Evolutionary conservation across 2,113 vertebrate species (phyloP).

Genomic region (pig (Sus scrofa)): DNA sequence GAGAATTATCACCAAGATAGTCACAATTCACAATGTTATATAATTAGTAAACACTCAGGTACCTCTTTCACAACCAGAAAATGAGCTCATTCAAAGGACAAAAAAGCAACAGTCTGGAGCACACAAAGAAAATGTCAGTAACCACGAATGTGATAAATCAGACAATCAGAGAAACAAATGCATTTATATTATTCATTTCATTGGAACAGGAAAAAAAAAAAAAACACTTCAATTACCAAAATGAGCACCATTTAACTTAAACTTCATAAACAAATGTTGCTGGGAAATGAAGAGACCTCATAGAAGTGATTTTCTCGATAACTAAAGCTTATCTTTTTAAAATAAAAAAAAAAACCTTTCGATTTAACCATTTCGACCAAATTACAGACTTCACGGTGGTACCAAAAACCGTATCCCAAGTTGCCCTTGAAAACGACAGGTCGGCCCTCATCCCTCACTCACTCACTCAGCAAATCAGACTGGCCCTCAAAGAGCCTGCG

Average conservation of each 20-base stretch:
- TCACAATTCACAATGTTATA: not conserved
- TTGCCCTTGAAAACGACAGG: not conserved
- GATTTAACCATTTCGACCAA: slow-evolving; percentile 42
- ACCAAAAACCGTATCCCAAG: too few species aligned
- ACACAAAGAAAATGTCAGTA: slow-evolving; percentile 40
- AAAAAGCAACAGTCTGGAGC: not conserved
- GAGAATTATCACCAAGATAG: not conserved
- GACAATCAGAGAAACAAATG: slow-evolving; percentile 43
- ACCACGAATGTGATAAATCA: not conserved
- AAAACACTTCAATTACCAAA: slow-evolving; percentile 2
- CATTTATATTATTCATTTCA: not conserved
- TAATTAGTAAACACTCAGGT: slow-evolving; percentile 5
- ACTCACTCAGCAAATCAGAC: not conserved
- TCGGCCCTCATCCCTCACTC: not conserved
- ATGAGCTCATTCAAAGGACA: slow-evolving; percentile 27
- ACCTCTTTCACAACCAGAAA: slow-evolving; percentile 2
- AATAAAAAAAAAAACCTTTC: not conserved
- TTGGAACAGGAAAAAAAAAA: not conserved
- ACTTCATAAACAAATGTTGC: not conserved
- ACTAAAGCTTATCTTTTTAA: not conserved
- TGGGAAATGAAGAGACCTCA: slow-evolving; percentile 18
- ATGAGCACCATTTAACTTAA: not conserved
- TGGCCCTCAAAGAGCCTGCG: not conserved
- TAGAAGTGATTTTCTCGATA: not conserved
- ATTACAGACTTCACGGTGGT: not conserved